Percentiles rank a stretch among this genome's conserved stretches.
These are phyloP conservation scores for Vanessa cardui DNA, from an alignment of 2,888 invertebrate species.

Conservation along the genomic window DNA sequence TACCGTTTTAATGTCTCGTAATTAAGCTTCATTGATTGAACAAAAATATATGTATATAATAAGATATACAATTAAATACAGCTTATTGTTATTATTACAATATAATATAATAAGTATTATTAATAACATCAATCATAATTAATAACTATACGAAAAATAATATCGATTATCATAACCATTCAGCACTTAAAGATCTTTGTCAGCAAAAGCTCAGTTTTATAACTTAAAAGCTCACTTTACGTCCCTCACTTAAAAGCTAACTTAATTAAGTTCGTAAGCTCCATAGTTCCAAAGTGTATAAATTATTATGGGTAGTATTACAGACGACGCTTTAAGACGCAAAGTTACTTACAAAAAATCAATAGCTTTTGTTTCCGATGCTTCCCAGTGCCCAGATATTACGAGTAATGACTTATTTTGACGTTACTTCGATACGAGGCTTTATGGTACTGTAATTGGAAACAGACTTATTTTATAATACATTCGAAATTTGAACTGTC, in stretches of 20 bases:
- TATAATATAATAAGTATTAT: not conserved
- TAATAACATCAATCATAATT: not conserved
- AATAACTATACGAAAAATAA: not conserved
- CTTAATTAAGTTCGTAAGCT: slow-evolving; percentile 40
- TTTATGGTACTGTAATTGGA: no score
- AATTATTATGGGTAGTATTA: slow-evolving; percentile 46
- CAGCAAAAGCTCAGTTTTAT: slow-evolving; percentile 31
- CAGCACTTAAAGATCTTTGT: slow-evolving; percentile 31
- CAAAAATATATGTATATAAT: not conserved
- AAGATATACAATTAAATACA: not conserved
- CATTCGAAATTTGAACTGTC: no score
- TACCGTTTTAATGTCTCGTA: no score
- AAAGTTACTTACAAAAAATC: slow-evolving; percentile 9
- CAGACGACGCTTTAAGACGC: slow-evolving; percentile 14
- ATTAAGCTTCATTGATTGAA: not conserved
- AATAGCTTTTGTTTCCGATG: slow-evolving; percentile 9
- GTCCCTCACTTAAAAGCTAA: slow-evolving; percentile 29
- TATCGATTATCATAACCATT: slow-evolving; percentile 10
- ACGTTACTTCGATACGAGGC: no score
- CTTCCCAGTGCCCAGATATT: not conserved
- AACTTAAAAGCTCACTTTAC: slow-evolving; percentile 33
- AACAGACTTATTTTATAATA: no score
- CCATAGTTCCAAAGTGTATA: slow-evolving; percentile 43
- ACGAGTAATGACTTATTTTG: no score
- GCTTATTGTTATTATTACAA: no score